Percentiles rank a stretch among this genome's conserved stretches.
Evolutionary conservation across 2,113 vertebrate genomes (phyloP).

Genomic region (Gymnocephalus cernua): DNA sequence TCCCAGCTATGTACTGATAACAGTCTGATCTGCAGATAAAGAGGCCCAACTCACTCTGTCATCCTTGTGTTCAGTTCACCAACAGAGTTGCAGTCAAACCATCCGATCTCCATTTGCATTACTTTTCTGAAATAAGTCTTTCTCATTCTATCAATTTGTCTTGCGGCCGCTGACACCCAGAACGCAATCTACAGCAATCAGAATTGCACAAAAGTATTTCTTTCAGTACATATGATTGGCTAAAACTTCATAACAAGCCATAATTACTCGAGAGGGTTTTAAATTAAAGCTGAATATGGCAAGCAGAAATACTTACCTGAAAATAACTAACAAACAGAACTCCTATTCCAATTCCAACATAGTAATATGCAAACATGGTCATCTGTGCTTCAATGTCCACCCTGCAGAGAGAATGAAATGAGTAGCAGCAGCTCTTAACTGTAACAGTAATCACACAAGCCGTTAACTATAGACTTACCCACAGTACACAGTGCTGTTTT

Average conservation of each 20-base stretch:
- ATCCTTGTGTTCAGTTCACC: conserved; percentile 87
- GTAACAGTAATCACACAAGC: background rate
- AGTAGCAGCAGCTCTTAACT: background rate
- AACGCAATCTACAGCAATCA: conserved; percentile 73
- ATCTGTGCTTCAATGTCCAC: conserved; percentile 83
- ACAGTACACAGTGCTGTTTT: conserved; percentile 75
- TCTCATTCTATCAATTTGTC: conserved; percentile 80
- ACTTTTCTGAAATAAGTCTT: conserved; percentile 83
- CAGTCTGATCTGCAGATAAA: background rate
- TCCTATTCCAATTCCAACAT: conserved; percentile 80
- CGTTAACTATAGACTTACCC: conserved; percentile 75
- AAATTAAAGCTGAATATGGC: background rate
- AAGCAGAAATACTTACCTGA: conserved; percentile 74
- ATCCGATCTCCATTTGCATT: conserved; percentile 87
- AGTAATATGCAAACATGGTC: conserved; percentile 85
- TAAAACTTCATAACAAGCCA: background rate
- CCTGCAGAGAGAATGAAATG: conserved; percentile 68
- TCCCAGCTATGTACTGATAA: background rate
- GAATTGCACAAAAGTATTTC: background rate
- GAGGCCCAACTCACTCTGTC: conserved; percentile 77
- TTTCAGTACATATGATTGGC: background rate
- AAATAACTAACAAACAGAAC: conserved; percentile 83
- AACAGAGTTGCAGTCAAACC: conserved; percentile 86
- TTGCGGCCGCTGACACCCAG: conserved; percentile 82
- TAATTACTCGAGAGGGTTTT: background rate